These are phyloP conservation scores for Julus scandinavius DNA, from an alignment of 2,888 invertebrate species.

Conservation along the genomic window DNA sequence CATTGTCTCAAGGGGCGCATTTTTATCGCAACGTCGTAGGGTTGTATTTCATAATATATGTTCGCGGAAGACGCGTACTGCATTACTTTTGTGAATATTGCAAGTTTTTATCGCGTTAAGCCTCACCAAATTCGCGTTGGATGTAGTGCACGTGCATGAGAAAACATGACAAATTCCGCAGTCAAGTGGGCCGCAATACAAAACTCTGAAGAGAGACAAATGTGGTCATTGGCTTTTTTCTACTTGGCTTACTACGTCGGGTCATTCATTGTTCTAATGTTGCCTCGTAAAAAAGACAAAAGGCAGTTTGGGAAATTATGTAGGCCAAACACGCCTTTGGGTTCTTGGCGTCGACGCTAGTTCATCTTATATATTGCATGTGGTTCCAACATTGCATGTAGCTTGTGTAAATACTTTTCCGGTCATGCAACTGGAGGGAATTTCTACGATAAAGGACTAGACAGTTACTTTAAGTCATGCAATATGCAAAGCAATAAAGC, in stretches of 20 bases:
- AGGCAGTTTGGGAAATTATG: slow-evolving; percentile 11
- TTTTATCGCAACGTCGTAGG: background rate
- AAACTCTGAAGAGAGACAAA: background rate
- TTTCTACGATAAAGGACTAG: background rate
- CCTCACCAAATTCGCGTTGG: slow-evolving; percentile 10
- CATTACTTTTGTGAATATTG: background rate
- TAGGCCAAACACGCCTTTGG: slow-evolving; percentile 24
- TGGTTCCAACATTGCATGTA: background rate
- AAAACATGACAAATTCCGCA: slow-evolving; percentile 6
- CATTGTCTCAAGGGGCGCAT: background rate
- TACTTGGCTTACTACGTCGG: slow-evolving; percentile 26
- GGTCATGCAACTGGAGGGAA: background rate
- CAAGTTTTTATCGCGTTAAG: slow-evolving; percentile 7
- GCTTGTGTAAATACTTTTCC: background rate
- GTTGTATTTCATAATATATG: background rate
- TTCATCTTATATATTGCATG: background rate
- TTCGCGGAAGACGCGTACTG: background rate
- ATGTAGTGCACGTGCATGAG: slow-evolving; percentile 14
- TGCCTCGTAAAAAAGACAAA: background rate
- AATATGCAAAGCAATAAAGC: background rate
- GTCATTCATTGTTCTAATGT: slow-evolving; percentile 18
- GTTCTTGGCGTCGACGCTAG: background rate
- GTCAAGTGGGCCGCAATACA: background rate
- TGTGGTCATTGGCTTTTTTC: slow-evolving; percentile 24
- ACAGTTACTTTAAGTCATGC: background rate